Evolutionary conservation across 2,888 invertebrate species (phyloP), one percentile per base, ranked within the genome.

Genomic region (Mythimna loreyi): DNA sequence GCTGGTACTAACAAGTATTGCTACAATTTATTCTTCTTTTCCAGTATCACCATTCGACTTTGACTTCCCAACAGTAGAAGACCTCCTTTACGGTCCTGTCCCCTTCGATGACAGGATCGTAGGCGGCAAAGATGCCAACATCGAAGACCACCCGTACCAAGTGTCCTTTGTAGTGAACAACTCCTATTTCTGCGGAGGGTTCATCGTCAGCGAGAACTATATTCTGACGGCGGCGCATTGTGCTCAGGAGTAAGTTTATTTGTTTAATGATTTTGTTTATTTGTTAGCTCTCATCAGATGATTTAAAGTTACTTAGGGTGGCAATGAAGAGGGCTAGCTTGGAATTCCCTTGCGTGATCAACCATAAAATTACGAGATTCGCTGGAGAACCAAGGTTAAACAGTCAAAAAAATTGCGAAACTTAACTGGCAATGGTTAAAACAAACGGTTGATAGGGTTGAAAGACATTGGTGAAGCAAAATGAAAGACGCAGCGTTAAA

Each of bases 211-310:
- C 60, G 87, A 92, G 59, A 87, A 90, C 21, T 95, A 93, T 72
- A 93, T 96, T 19, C 36, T 95, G n/a, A 96, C 96, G 0, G 96
- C 96, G 0, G 96, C 88, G 0, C 96, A 96, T 83, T 96, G 96
- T 65, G 92, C 95, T 7, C 91, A 92, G 68, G 83, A 94, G 96
- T 96, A 88, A 86, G 93, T n/a, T n/a, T n/a, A n/a, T n/a, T n/a
- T n/a, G n/a, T n/a, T n/a, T n/a, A n/a, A n/a, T n/a, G n/a, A n/a
- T n/a, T n/a, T n/a, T 55, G 92, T 33, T 6, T 9, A 30, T 2
- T 19, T 50, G 13, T 49, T 21, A 0, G 47, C 3, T 21, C 4
- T 47, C 11, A 40, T 40, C 16, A 40, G 16, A 40, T 40, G 40
- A 16, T 16, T 40, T 36, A 36, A 36, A 36, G 13, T 36, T 36